A percentile compares a stretch with the other conserved stretches of the same genome.
These are phyloP conservation scores for Lepidocyrtinus sp. DNA, from an alignment of 2,888 invertebrate species.

Conservation along the genomic window DNA sequence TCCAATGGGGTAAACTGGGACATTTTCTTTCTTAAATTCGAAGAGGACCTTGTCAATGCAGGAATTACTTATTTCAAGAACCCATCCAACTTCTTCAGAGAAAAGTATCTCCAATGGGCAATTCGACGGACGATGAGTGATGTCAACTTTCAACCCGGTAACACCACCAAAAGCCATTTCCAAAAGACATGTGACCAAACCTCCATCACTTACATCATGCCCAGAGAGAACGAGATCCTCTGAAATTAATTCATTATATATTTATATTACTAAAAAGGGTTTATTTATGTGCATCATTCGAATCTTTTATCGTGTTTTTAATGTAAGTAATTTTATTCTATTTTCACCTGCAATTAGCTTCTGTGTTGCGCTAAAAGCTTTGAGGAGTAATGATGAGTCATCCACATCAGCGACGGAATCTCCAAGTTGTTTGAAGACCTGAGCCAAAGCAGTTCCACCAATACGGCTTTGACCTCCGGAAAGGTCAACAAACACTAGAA, in stretches of 20 bases:
- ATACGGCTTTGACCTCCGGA: constrained; percentile 83
- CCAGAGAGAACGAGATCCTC: constrained; percentile 84
- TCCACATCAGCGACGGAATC: constrained; percentile 86
- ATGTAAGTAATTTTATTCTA: neutral
- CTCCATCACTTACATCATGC: constrained; percentile 98
- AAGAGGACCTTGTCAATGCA: constrained; percentile 77
- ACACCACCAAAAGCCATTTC: constrained; percentile 98
- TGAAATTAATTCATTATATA: no score
- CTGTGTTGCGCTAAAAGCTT: constrained; percentile 89
- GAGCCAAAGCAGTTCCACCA: constrained; percentile 94
- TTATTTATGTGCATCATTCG: no score
- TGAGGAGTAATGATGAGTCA: constrained; percentile 78
- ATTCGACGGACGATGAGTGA: constrained; percentile 75
- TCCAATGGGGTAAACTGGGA: constrained; percentile 81
- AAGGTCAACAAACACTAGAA: constrained; percentile 85
- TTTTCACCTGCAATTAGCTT: constrained; percentile 83
- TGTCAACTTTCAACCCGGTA: constrained; percentile 81
- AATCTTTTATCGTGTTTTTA: neutral
- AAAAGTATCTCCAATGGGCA: constrained; percentile 81
- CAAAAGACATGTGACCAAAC: constrained; percentile 87
- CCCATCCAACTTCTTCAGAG: constrained; percentile 89
- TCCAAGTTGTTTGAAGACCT: constrained; percentile 90
- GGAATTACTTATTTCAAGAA: constrained; percentile 80
- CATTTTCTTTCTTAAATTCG: constrained; percentile 77
- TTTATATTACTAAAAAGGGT: no score